A percentile compares a stretch with the other conserved stretches of the same genome.
Conservation (phyloP, 2,113 vertebrate genomes). For the Ageneiosus marmoratus region DNA sequence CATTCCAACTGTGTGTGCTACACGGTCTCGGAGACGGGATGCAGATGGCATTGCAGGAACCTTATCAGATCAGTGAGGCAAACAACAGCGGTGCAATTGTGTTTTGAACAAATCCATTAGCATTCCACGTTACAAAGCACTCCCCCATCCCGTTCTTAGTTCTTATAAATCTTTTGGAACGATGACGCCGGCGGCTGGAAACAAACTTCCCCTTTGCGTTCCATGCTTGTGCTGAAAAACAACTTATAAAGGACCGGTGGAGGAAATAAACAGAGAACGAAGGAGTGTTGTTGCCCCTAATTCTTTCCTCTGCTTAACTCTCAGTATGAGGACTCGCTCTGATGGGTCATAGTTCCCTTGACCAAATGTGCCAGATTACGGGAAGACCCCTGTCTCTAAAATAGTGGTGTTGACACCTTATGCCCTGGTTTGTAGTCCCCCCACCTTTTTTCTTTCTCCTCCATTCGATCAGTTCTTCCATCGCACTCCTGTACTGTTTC, state of each 20-base stretch:
- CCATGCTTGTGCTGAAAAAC: conserved; percentile 49
- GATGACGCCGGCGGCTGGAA: conserved; percentile 56
- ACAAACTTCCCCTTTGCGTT: conserved; percentile 66
- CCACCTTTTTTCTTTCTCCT: conserved; percentile 57
- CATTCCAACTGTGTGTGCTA: neutral
- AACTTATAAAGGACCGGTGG: conserved; percentile 18
- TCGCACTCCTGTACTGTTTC: conserved; percentile 64
- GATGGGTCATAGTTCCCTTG: conserved; percentile 51
- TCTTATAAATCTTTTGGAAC: conserved; percentile 63
- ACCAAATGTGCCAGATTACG: conserved; percentile 52
- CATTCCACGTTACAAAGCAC: conserved; percentile 59
- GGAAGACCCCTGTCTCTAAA: conserved; percentile 59
- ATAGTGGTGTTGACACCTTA: conserved; percentile 50
- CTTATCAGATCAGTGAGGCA: conserved; percentile 45
- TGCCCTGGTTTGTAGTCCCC: conserved; percentile 63
- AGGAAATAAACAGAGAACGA: conserved; percentile 54
- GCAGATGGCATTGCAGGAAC: conserved; percentile 30
- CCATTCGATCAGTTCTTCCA: conserved; percentile 74
- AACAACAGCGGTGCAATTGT: conserved; percentile 45
- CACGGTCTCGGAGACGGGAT: conserved; percentile 1
- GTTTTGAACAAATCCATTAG: conserved; percentile 61
- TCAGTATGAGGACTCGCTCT: conserved; percentile 47
- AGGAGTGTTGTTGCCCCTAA: conserved; percentile 48
- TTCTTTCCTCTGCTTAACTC: conserved; percentile 59
- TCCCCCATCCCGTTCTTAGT: conserved; percentile 51